Evolutionary conservation across 1,140 invertebrate species (phyloP).

Genomic region (Agrypnia vestita): DNA sequence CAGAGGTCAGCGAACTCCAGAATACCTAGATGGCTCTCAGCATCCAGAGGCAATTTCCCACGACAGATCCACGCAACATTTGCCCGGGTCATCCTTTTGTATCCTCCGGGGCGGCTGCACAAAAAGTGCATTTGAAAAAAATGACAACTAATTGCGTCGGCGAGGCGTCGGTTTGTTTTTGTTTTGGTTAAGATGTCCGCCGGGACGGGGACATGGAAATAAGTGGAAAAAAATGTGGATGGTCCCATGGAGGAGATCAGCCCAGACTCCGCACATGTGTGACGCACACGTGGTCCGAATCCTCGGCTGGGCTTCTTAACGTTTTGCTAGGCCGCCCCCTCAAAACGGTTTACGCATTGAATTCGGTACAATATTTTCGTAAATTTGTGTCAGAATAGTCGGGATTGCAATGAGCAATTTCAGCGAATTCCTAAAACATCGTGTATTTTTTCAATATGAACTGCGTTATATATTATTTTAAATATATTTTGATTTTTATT

Average conservation of each 20-base stretch:
- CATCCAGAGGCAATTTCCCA: slow-evolving; percentile 36
- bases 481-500: too few relatives aligned
- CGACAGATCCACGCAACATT: slow-evolving; percentile 36
- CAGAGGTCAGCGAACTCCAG: slow-evolving; percentile 11
- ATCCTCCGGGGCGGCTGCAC: slow-evolving; percentile 35
- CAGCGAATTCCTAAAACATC: too few relatives aligned
- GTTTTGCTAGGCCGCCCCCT: neutral
- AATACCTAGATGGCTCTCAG: slow-evolving; percentile 5
- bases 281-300: slow-evolving; percentile 45
- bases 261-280: slow-evolving; percentile 51
- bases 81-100: slow-evolving; percentile 38
- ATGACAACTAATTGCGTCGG: slow-evolving; percentile 48
- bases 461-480: too few relatives aligned
- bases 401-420: too few relatives aligned
- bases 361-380: neutral
- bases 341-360: neutral
- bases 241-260: slow-evolving; percentile 50
- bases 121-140: slow-evolving; percentile 48
- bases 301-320: neutral
- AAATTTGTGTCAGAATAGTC: too few relatives aligned
- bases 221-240: slow-evolving; percentile 42
- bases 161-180: slow-evolving; percentile 51
- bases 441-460: too few relatives aligned
- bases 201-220: slow-evolving; percentile 24
- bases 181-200: slow-evolving; percentile 50